These are phyloP conservation scores for Crotalus adamanteus DNA, from an alignment of 2,797 vertebrate species.

Conservation along the genomic window DNA sequence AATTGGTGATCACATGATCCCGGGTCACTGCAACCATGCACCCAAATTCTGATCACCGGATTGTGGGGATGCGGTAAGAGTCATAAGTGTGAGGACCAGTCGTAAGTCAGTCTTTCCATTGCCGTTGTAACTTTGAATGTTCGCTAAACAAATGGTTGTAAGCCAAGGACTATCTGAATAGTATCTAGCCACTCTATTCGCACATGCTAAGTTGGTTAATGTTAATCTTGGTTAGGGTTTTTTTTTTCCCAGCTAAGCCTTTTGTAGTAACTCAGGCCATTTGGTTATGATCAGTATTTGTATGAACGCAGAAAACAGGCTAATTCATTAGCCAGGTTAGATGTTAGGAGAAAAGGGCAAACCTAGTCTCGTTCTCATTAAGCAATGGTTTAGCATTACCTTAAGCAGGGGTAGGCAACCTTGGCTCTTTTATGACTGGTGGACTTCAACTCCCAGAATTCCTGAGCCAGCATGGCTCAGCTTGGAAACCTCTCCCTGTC, in stretches of 20 bases:
- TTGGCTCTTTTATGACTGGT: too few species aligned
- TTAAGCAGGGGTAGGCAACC: too few species aligned
- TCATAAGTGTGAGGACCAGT: background rate
- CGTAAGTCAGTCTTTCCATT: background rate
- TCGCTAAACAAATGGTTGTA: background rate
- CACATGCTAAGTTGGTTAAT: background rate
- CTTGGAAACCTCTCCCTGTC: too few species aligned
- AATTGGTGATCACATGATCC: too few species aligned
- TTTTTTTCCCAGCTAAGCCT: rapidly evolving
- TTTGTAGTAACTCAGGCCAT: background rate
- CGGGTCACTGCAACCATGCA: too few species aligned
- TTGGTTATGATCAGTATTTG: background rate
- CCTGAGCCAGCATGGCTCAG: too few species aligned
- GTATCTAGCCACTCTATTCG: background rate
- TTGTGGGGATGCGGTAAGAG: background rate
- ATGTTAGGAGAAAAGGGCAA: background rate
- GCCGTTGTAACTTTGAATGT: background rate
- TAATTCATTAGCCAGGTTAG: background rate
- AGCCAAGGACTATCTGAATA: background rate
- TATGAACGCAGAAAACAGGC: background rate
- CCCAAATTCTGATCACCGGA: background rate
- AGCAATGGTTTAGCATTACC: background rate
- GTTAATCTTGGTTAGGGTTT: background rate
- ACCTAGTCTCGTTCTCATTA: background rate
- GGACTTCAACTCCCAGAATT: too few species aligned